These are phyloP conservation scores for Chrysopilus asiliformis DNA, from an alignment of 2,888 invertebrate species.

Conservation along the genomic window DNA sequence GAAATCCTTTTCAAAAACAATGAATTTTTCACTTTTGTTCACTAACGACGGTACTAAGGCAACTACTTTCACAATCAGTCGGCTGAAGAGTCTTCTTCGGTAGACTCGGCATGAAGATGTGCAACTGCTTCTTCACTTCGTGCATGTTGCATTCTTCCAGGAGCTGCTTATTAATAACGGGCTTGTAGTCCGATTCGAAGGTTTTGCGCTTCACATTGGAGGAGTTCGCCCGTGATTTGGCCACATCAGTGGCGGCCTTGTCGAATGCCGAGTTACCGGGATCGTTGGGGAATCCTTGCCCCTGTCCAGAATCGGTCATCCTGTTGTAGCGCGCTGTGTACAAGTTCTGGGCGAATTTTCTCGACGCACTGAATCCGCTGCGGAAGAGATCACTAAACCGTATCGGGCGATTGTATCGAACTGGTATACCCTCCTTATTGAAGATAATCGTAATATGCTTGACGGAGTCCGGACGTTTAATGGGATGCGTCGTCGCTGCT, in stretches of 20 bases:
- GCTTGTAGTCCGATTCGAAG: conserved; percentile 18
- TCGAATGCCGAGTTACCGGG: conserved; percentile 6
- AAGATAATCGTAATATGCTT: conserved; percentile 34
- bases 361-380: conserved; percentile 9
- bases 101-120: conserved; percentile 59
- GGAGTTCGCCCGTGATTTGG: neutral
- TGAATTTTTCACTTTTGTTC: conserved; percentile 19
- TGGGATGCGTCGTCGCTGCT: conserved; percentile 39
- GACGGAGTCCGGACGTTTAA: conserved; percentile 24
- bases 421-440: conserved; percentile 31
- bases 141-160: conserved; percentile 20
- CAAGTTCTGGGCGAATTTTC: conserved; percentile 6
- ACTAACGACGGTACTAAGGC: conserved; percentile 24
- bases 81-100: conserved; percentile 37
- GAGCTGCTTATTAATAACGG: conserved; percentile 19
- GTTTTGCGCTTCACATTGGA: neutral
- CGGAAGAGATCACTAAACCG: conserved; percentile 29
- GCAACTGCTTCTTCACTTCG: conserved; percentile 48
- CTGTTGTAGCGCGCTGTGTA: neutral
- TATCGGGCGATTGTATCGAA: conserved; percentile 29
- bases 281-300: neutral
- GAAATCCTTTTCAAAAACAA: neutral
- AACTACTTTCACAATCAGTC: conserved; percentile 22
- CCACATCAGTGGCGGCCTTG: conserved; percentile 3
- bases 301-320: neutral